These are phyloP conservation scores for Sphinx pinastri DNA, from an alignment of 2,888 invertebrate genomes.

Conservation along the genomic window DNA sequence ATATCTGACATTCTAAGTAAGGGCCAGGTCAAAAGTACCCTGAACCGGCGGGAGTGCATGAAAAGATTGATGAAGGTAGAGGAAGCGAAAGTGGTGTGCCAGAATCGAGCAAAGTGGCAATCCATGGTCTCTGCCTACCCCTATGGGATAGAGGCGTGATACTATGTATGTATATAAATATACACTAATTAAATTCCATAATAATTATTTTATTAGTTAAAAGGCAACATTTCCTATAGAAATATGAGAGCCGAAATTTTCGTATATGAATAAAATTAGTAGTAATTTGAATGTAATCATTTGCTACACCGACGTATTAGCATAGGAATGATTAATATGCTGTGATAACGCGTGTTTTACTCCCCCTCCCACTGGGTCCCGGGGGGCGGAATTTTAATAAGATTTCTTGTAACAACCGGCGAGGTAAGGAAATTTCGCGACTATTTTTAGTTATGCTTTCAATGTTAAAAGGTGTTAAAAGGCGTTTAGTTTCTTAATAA, in stretches of 20 bases:
- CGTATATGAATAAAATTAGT: conserved; percentile 58
- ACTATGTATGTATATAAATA: too few species aligned
- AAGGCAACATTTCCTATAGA: conserved; percentile 4
- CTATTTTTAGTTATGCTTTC: conserved; percentile 1
- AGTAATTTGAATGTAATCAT: conserved; percentile 75
- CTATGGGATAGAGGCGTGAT: too few species aligned
- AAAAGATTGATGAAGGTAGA: too few species aligned
- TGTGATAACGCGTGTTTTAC: conserved; percentile 62
- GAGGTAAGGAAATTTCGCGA: conserved; percentile 36
- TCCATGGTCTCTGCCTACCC: too few species aligned
- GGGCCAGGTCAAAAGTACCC: too few species aligned
- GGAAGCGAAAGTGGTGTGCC: too few species aligned
- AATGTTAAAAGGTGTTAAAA: not conserved
- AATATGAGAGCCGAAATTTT: conserved; percentile 28
- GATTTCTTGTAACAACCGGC: conserved; percentile 34
- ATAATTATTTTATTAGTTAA: too few species aligned
- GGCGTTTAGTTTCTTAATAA: not conserved
- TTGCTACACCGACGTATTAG: conserved; percentile 61
- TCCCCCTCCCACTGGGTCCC: conserved; percentile 16
- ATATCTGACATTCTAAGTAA: too few species aligned
- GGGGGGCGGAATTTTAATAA: conserved; percentile 40
- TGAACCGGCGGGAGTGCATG: too few species aligned
- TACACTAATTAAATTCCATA: too few species aligned
- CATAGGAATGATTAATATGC: conserved; percentile 71
- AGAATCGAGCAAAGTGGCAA: too few species aligned